Evolutionary conservation across 2,113 vertebrate genomes (phyloP), one percentile per base, ranked within the genome.

Genomic region (Podarcis raffonei): DNA sequence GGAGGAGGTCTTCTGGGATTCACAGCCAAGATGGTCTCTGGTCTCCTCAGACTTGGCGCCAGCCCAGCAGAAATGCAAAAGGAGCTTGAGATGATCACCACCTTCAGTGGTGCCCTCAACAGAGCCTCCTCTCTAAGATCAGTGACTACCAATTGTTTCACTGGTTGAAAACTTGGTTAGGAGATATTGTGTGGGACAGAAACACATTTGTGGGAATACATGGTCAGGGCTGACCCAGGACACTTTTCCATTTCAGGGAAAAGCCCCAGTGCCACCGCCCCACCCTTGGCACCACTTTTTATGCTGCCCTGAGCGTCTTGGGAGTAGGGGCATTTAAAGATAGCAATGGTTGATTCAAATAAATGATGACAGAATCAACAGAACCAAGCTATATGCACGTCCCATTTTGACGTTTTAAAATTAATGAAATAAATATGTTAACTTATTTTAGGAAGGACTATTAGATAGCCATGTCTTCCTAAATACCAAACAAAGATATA

Each of bases 401-500:
- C 48, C 48, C 48, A 53, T 48, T 48, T 9, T 53, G 11, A 53
- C 2, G 11, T 53, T 53, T 8, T 68, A 7, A 68, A 25, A 71
- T 86, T 76, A 68, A 69, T 78, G n/a, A 3, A 39, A 42, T 30
- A 25, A 76, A 65, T 13, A 13, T 74, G 8, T 48, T 37, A 72
- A 78, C 37, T 16, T 25, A 0, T 69, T 35, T 59, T 48, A 78
- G 82, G 32, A 32, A 80, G 0, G 0, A 78, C 12, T 8, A 9
- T 0, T 48, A 7, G 27, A 68, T 1, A 81, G 2, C 4, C 68
- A 37, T 82, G 11, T n/a, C 3, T 48, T 72, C 39, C 48, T 0
- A 0, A 81, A 8, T 0, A 89, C 37, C 30, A 90, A 89, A 77
- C 39, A 78, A 87, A 68, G 8, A 85, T 92, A 90, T 9, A 68